phyloP scores from a whole-genome alignment of 2,113 vertebrate genomes.

The Lepus europaeus region DNA sequence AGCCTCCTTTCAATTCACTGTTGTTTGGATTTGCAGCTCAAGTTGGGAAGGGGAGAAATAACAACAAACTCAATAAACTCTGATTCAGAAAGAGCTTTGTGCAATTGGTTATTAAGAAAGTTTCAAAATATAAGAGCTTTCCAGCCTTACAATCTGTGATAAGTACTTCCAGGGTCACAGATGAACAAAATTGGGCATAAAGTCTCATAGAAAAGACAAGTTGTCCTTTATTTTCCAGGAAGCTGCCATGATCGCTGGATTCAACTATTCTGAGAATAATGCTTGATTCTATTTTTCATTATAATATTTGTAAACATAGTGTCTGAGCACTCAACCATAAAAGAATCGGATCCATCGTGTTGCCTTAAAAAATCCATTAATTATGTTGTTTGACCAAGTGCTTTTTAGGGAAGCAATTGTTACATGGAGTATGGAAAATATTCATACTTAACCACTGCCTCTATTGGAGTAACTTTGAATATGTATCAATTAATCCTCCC shows the following conservation, averaged over 20 bases:
- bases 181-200: not conserved
- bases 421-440: not conserved
- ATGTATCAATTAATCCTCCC: not conserved
- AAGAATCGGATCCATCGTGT: not conserved
- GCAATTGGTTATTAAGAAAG: constrained; percentile 26
- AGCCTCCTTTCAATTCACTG: not conserved
- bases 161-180: constrained; percentile 24
- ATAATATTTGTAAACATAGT: not conserved
- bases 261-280: constrained; percentile 47
- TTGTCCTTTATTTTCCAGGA: constrained; percentile 31
- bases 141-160: not conserved
- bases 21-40: constrained; percentile 61
- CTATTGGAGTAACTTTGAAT: not conserved
- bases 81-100: not conserved
- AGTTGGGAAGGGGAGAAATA: not conserved
- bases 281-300: constrained; percentile 52
- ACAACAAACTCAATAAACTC: not conserved
- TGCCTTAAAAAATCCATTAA: not conserved
- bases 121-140: constrained; percentile 40
- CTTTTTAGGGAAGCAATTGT: not conserved
- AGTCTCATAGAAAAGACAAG: not conserved
- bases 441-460: not conserved
- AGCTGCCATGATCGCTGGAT: not conserved
- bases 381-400: not conserved
- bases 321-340: not conserved